phyloP scores from a whole-genome alignment of 1,140 invertebrate species.

The Zaprionus africanus region DNA sequence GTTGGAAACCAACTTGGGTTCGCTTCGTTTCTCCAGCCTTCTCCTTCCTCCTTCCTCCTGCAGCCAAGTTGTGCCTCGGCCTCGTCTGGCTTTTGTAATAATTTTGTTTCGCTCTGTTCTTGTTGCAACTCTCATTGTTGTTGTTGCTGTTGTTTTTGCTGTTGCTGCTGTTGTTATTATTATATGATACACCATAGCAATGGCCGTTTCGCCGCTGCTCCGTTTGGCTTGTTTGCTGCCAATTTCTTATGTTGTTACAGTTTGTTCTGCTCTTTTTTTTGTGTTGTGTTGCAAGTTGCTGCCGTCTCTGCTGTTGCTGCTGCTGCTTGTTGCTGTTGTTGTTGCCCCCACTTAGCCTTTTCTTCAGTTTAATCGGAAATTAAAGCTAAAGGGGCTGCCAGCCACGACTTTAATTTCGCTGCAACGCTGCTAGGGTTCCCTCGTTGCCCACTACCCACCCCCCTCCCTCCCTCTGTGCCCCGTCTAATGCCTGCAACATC shows the following conservation, averaged over 20 bases:
- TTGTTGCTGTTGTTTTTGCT: constrained; percentile 41
- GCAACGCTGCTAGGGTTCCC: constrained; percentile 54
- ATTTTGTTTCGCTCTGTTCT: constrained; percentile 51
- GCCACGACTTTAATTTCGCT: constrained; percentile 80
- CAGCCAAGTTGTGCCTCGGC: constrained; percentile 11
- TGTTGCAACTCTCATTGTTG: constrained; percentile 20
- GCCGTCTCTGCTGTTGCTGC: constrained; percentile 47
- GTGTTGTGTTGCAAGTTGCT: constrained; percentile 40
- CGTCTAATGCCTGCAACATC: constrained; percentile 73
- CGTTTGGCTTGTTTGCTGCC: constrained; percentile 70
- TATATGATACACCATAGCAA: constrained; percentile 81
- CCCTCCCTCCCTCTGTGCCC: constrained; percentile 13
- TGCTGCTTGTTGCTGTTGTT: constrained; percentile 24
- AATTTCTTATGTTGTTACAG: constrained; percentile 75
- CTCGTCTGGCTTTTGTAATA: constrained; percentile 70
- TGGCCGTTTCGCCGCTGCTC: constrained; percentile 56
- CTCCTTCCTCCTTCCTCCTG: constrained; percentile 32
- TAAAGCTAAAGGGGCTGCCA: constrained; percentile 75
- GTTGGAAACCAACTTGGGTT: constrained; percentile 20
- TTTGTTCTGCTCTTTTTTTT: constrained; percentile 67
- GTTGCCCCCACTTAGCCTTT: constrained; percentile 60
- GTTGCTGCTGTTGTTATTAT: constrained; percentile 71
- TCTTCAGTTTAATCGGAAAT: constrained; percentile 76
- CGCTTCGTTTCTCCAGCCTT: background rate
- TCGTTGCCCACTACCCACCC: background rate